Evolutionary conservation across 2,888 invertebrate genomes (phyloP), one percentile per base, ranked within the genome.

Genomic region (Ptycholaimellus sp.): DNA sequence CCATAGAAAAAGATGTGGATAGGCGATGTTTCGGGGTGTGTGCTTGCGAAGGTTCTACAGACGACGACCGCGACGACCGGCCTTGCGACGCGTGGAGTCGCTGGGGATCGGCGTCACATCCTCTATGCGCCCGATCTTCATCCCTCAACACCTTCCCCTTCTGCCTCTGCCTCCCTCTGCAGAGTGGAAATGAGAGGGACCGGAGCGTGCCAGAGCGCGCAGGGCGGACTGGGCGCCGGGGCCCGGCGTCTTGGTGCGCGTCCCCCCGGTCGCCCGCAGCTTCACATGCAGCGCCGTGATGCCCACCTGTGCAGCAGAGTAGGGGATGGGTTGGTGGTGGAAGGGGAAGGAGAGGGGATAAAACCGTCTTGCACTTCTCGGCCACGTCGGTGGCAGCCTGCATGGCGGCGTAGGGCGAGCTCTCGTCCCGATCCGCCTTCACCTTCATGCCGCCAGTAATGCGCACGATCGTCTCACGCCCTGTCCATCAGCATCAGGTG

Each of bases 351-450:
- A 21, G 4, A 22, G 9, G 11, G 18, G 6, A 33, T 14, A 19
- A 13, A 18, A 96, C 70, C 28, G 73, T 69, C 66, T 90, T 93
- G 69, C 93, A 96, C 58, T 83, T 85, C 59, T 96, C 96, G 51
- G 96, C 87, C 41, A 96, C 96, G 70, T 99, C 96, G 71, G 96
- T 93, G 48, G 93, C 93, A 52, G 96, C 96, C 68, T 96, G 83
- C 96, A 96, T 99, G 73, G 96, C 96, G 56, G 96, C 96, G 61
- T 96, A 99, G 33, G 96, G 96, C 33, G 93, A 93, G 46, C 96
- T 85, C 67, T 96, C 96, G 66, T 96, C 96, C 69, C 96, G 76
- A 68, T 99, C 96, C 52, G 96, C 96, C 68, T 96, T 96, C 33
- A 99, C 96, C 68, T 96, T 96, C 96, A 96, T 99, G 40, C 67